These are phyloP conservation scores for Morpho achilles DNA, from an alignment of 2,888 invertebrate species.

Conservation along the genomic window DNA sequence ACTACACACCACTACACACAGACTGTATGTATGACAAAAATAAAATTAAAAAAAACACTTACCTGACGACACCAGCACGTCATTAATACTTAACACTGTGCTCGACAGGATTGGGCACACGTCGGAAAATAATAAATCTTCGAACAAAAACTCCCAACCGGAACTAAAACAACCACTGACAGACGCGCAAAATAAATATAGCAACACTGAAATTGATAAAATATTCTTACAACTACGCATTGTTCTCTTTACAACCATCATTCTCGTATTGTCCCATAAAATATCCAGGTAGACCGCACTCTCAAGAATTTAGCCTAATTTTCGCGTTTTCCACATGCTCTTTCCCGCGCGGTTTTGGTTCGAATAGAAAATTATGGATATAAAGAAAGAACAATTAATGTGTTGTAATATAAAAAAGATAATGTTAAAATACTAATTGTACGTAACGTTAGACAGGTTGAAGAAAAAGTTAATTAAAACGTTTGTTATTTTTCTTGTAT, in stretches of 20 bases:
- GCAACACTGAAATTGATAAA: conserved; percentile 34
- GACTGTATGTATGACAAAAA: neutral
- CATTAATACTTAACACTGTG: conserved; percentile 44
- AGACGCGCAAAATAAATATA: conserved; percentile 37
- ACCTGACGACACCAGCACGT: conserved; percentile 51
- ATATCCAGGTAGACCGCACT: too few relatives aligned
- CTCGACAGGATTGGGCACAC: conserved; percentile 53
- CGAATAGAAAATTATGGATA: neutral
- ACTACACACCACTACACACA: too few relatives aligned
- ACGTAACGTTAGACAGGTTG: conserved; percentile 17
- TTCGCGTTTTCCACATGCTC: conserved; percentile 5
- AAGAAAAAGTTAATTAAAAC: conserved; percentile 8
- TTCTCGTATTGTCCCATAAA: neutral
- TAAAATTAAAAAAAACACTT: conserved; percentile 31
- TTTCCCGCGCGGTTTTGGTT: neutral
- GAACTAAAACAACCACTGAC: conserved; percentile 48
- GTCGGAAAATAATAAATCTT: conserved; percentile 45
- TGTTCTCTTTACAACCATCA: conserved; percentile 30
- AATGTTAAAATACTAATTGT: neutral
- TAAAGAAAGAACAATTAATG: conserved; percentile 8
- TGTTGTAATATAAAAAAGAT: conserved; percentile 6
- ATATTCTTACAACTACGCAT: conserved; percentile 31
- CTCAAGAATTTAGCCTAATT: neutral
- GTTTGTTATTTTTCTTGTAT: neutral
- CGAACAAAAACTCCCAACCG: conserved; percentile 55